Evolutionary conservation across 1,140 invertebrate genomes (phyloP).

Genomic region (Vanessa tameamea): DNA sequence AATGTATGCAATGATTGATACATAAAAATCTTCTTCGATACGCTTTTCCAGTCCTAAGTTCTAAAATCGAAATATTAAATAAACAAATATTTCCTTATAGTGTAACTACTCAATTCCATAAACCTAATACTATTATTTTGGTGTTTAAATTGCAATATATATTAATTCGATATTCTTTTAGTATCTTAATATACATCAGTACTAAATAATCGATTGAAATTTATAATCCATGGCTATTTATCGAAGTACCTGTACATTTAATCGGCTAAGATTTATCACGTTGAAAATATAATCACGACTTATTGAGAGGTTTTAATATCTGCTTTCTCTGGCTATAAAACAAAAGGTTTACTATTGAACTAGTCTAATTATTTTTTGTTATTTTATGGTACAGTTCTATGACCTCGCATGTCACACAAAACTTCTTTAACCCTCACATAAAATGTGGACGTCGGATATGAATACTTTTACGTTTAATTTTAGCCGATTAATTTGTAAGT

Average conservation of each 20-base stretch:
- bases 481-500: neutral
- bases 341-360: too few species aligned
- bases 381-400: neutral
- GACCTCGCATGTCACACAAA: too few species aligned
- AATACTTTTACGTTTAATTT: neutral
- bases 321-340: too few species aligned
- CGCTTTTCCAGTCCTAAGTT: too few species aligned
- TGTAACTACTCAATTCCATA: constrained; percentile 24
- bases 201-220: neutral
- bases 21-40: too few species aligned
- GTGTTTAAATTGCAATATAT: neutral
- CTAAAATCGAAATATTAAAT: neutral
- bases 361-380: neutral
- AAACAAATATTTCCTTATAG: constrained; percentile 10
- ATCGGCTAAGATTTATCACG: neutral
- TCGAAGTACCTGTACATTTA: neutral
- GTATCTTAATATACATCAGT: neutral
- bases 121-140: constrained; percentile 6
- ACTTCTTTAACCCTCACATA: too few species aligned
- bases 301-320: too few species aligned
- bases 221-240: neutral
- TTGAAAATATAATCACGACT: too few species aligned
- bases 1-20: too few species aligned
- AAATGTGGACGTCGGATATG: too few species aligned
- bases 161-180: neutral